These are phyloP conservation scores for Heliconius charithonia DNA, from an alignment of 2,888 invertebrate genomes.

Conservation along the genomic window DNA sequence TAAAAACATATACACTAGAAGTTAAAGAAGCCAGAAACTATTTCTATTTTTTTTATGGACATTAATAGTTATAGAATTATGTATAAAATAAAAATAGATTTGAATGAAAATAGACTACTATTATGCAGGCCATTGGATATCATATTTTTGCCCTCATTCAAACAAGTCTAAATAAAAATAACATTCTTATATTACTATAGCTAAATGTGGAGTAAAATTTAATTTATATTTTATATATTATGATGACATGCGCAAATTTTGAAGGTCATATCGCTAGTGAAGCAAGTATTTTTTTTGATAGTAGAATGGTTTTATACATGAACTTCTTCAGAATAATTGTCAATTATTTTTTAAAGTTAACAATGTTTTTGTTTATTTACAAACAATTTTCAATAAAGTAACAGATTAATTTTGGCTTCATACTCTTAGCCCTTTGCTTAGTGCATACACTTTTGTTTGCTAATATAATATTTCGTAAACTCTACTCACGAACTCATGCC, in stretches of 20 bases:
- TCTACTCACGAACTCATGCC: constrained; percentile 27
- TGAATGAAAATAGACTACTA: background rate
- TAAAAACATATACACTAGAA: background rate
- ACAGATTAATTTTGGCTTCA: background rate
- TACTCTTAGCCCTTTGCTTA: background rate
- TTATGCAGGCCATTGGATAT: constrained; percentile 6
- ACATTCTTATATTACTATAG: background rate
- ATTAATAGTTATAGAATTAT: background rate
- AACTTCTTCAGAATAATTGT: background rate
- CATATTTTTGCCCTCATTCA: background rate
- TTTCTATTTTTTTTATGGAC: constrained; percentile 1
- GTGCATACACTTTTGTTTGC: constrained; percentile 8
- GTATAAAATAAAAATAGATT: constrained; percentile 4
- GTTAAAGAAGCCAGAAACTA: too few relatives aligned
- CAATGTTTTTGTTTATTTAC: too few relatives aligned
- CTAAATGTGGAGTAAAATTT: constrained; percentile 10
- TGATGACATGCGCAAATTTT: background rate
- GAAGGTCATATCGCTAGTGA: background rate
- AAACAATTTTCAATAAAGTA: too few relatives aligned
- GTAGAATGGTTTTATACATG: background rate
- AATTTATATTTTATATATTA: background rate
- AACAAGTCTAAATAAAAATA: background rate
- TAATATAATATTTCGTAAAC: constrained; percentile 35
- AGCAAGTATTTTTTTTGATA: background rate
- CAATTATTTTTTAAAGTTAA: background rate